phyloP scores from a whole-genome alignment of 2,113 vertebrate genomes.

The Malaclemys terrapin region DNA sequence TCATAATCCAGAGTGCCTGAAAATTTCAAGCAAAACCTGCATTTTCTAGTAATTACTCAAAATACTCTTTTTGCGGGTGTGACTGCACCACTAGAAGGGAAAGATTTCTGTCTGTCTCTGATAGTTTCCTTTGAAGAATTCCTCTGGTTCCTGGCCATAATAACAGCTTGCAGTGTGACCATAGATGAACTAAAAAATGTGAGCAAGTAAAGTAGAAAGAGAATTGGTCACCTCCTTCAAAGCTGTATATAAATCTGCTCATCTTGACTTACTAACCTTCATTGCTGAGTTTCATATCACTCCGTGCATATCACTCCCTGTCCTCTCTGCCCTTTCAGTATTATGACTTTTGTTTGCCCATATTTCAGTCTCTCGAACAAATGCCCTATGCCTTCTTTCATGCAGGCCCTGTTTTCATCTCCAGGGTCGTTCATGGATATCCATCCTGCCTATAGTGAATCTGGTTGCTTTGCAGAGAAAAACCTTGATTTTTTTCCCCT shows the following conservation, averaged over 20 bases:
- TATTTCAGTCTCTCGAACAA: not conserved
- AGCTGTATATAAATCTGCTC: not conserved
- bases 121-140: not conserved
- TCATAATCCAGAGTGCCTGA: not conserved
- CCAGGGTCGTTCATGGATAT: not conserved
- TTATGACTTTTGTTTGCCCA: rapidly evolving
- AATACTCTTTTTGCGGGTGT: not conserved
- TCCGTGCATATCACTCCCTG: not conserved
- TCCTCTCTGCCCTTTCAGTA: not conserved
- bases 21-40: not conserved
- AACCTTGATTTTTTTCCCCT: rapidly evolving
- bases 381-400: not conserved
- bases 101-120: rapidly evolving
- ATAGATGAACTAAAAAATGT: rapidly evolving
- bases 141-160: not conserved
- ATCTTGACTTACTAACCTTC: not conserved
- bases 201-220: not conserved
- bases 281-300: not conserved
- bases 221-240: rapidly evolving
- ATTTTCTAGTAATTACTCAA: not conserved
- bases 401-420: not conserved
- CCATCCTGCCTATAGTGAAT: rapidly evolving
- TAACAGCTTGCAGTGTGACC: rapidly evolving
- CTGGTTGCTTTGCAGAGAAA: not conserved
- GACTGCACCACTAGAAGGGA: not conserved